Conservation (phyloP, 2,113 vertebrate species). For the Rynchops niger region DNA sequence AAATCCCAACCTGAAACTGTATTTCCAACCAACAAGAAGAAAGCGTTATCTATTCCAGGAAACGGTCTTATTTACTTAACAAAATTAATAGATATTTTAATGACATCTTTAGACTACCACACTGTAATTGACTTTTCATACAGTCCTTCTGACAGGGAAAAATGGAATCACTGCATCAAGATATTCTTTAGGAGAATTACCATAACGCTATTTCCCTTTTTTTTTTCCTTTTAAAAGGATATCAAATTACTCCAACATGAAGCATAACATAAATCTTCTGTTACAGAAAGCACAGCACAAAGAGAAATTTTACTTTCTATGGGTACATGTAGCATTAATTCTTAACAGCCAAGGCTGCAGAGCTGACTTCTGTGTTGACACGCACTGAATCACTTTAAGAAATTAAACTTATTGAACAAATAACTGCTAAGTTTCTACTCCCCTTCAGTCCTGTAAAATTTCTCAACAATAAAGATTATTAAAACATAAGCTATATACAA, state of each 20-base stretch:
- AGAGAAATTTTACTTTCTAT: not conserved
- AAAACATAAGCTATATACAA: not conserved
- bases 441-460: not conserved
- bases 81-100: not conserved
- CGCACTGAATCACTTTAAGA: not conserved
- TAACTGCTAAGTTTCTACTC: not conserved
- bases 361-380: not conserved
- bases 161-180: not conserved
- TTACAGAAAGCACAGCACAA: not conserved
- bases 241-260: not conserved
- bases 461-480: not conserved
- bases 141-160: not conserved
- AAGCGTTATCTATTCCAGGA: not conserved
- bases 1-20: not conserved
- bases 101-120: not conserved
- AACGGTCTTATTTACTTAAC: not conserved
- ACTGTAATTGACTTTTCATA: not conserved
- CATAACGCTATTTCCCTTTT: accelerated
- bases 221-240: not conserved
- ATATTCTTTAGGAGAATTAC: not conserved
- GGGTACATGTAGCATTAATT: not conserved
- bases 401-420: not conserved
- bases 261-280: not conserved
- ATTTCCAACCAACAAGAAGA: not conserved
- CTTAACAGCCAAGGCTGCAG: not conserved